A percentile compares a stretch with the other conserved stretches of the same genome.
Evolutionary conservation across 2,113 vertebrate species (phyloP).

Genomic region (Podilymbus podiceps): DNA sequence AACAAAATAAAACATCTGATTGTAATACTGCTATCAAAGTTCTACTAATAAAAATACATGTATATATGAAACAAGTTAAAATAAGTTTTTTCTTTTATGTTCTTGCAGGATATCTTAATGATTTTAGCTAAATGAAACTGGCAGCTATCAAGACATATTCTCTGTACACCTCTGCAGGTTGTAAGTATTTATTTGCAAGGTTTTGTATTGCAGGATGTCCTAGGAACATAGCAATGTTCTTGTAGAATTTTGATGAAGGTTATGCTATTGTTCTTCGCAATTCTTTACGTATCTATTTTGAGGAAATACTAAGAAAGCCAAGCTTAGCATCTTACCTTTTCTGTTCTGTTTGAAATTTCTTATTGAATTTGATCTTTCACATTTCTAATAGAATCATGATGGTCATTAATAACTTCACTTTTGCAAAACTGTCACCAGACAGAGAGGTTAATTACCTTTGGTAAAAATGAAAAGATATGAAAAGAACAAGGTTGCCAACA

Average conservation of each 20-base stretch:
- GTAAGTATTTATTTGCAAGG: not conserved
- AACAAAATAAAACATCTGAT: not conserved
- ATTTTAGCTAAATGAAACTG: not conserved
- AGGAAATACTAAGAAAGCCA: not conserved
- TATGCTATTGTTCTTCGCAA: slow-evolving; percentile 4
- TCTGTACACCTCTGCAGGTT: not conserved
- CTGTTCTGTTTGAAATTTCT: slow-evolving; percentile 32
- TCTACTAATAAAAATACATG: not conserved
- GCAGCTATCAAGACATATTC: not conserved
- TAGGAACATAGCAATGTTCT: not conserved
- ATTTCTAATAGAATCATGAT: slow-evolving; percentile 34
- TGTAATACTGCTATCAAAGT: not conserved
- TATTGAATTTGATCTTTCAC: slow-evolving; percentile 27
- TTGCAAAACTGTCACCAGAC: slow-evolving; percentile 24
- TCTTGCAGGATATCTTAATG: not conserved
- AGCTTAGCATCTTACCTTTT: not conserved
- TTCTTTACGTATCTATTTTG: not conserved
- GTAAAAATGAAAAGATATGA: slow-evolving; percentile 29
- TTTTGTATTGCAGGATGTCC: not conserved
- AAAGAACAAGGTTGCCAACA: slow-evolving; percentile 14
- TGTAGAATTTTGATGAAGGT: not conserved
- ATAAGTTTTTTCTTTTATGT: not conserved
- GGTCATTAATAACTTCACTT: slow-evolving; percentile 39
- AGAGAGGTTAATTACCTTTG: slow-evolving; percentile 44
- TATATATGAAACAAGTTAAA: not conserved